Evolutionary conservation across 1,140 invertebrate species (phyloP).

Genomic region (Teleogryllus occipitalis): DNA sequence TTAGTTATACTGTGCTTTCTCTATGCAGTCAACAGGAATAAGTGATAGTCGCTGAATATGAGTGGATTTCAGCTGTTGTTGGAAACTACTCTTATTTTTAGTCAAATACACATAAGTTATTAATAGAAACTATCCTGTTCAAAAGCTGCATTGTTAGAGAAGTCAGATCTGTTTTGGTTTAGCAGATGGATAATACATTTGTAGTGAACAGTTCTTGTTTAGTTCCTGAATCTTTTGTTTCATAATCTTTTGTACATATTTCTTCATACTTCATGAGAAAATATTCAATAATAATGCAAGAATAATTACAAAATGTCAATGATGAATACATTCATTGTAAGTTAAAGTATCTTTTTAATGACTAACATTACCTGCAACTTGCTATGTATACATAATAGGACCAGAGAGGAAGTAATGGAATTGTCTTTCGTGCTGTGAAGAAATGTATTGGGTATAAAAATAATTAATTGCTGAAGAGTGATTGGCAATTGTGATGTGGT

Average conservation of each 20-base stretch:
- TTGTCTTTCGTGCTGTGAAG: background rate
- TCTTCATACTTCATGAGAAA: background rate
- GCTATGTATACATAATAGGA: background rate
- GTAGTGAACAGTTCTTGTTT: background rate
- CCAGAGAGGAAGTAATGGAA: conserved; percentile 1
- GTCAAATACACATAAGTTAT: background rate
- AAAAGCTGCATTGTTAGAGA: background rate
- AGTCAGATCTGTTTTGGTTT: background rate
- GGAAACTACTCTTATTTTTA: background rate
- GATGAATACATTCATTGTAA: background rate
- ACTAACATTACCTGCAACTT: conserved; percentile 4
- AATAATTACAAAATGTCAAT: background rate
- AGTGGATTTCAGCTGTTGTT: background rate
- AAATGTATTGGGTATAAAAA: background rate
- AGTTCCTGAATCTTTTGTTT: conserved; percentile 1
- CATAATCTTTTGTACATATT: background rate
- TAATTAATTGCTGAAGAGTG: background rate
- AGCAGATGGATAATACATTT: background rate
- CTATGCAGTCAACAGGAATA: background rate
- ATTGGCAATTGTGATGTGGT: background rate
- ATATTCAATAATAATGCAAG: background rate
- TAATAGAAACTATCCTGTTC: background rate
- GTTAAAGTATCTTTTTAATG: conserved; percentile 1
- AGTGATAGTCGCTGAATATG: background rate
- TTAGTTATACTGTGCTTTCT: background rate